phyloP scores from a whole-genome alignment of 1,140 invertebrate genomes.

The Lordiphosa collinella region DNA sequence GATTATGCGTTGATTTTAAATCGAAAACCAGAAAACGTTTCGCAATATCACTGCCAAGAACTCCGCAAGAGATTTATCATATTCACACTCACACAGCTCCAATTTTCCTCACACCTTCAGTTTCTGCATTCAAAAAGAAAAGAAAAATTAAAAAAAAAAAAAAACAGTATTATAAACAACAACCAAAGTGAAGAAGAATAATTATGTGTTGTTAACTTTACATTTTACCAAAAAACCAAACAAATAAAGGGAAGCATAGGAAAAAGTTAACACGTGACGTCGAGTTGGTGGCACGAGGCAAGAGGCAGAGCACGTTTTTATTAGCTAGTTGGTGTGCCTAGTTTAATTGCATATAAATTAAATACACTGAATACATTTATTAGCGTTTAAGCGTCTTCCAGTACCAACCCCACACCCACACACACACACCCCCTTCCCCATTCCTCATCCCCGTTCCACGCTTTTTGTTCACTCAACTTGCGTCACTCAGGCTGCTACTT shows the following conservation, averaged over 20 bases:
- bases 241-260: slow-evolving; percentile 15
- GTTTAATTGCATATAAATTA: slow-evolving; percentile 55
- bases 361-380: slow-evolving; percentile 13
- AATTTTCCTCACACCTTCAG: slow-evolving; percentile 11
- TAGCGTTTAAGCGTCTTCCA: slow-evolving; percentile 37
- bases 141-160: too few species aligned
- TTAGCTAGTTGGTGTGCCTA: slow-evolving; percentile 71
- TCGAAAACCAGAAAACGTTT: slow-evolving; percentile 41
- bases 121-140: slow-evolving; percentile 42
- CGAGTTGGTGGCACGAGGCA: slow-evolving; percentile 3
- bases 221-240: slow-evolving; percentile 38
- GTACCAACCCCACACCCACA: background rate
- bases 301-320: slow-evolving; percentile 40
- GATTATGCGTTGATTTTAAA: too few species aligned
- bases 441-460: background rate
- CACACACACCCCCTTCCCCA: background rate
- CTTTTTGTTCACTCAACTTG: slow-evolving; percentile 24
- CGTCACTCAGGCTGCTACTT: slow-evolving; percentile 69
- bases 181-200: slow-evolving; percentile 19
- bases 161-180: slow-evolving; percentile 35
- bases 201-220: slow-evolving; percentile 37
- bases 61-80: slow-evolving; percentile 56
- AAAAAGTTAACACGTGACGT: slow-evolving; percentile 43
- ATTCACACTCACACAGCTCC: slow-evolving; percentile 9
- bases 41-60: slow-evolving; percentile 69